Conservation (phyloP, 2,797 vertebrate genomes). For the Erethizon dorsatum region DNA sequence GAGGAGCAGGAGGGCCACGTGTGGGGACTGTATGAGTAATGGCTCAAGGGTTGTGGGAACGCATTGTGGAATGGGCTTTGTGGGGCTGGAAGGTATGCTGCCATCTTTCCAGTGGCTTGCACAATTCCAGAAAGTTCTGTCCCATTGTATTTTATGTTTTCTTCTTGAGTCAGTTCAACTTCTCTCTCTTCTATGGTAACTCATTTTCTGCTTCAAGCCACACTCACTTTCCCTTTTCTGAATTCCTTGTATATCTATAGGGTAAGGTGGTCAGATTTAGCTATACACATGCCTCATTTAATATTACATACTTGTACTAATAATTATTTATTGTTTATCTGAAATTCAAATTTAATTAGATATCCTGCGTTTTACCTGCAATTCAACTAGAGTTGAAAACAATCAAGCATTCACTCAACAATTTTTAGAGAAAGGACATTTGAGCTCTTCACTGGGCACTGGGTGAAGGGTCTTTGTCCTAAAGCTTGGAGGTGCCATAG, state of each 20-base stretch:
- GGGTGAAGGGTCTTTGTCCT: neutral
- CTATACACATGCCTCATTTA: constrained; percentile 18
- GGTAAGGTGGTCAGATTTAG: neutral
- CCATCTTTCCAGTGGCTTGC: neutral
- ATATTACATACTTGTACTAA: neutral
- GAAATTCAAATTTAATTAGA: constrained; percentile 57
- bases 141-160: neutral
- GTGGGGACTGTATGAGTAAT: neutral
- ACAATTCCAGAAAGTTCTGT: neutral
- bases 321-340: neutral
- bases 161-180: neutral
- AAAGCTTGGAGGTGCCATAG: neutral
- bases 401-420: constrained; percentile 18
- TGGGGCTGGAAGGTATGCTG: neutral
- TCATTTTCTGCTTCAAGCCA: neutral
- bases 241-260: neutral
- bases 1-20: neutral
- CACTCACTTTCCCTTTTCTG: neutral
- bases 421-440: neutral
- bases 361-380: constrained; percentile 5
- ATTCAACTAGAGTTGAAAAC: neutral
- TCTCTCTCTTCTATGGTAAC: neutral
- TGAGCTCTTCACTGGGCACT: neutral
- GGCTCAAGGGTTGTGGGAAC: neutral
- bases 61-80: neutral